Evolutionary conservation across 2,113 vertebrate genomes (phyloP), one percentile per base, ranked within the genome.

Genomic region (Mionectes macconnelli): DNA sequence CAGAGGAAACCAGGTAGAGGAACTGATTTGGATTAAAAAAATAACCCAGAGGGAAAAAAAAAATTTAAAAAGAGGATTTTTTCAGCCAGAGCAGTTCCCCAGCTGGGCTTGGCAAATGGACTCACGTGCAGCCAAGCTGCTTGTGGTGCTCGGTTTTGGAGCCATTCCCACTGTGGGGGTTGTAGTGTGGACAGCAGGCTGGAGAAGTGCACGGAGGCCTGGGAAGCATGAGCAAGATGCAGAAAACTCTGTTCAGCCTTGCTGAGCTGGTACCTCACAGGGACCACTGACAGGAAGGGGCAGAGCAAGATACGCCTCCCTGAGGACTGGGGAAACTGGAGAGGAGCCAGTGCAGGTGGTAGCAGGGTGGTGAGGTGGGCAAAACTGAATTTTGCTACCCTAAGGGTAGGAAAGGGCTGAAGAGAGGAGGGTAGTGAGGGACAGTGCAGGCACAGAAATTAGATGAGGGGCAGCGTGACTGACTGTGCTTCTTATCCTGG

Each of bases 11-110:
- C 75, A 68, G 62, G 67, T 66, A 2, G 0, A 94, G 75, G 63
- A 95, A n/a, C 44, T 62, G 62, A 93, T 75, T 31, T 72, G 72
- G 84, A 56, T 73, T 90, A 64, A 88, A 86, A 86, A 83, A 88
- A 83, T 35, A 86, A 86, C 57, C 19, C 35, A 33, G 25, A 40
- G 10, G 21, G 5, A 69, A 82, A 59, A 63, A 9, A 1, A 45
- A 30, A 9, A 20, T n/a, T 21, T 3, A 6, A 60, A 4, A 3
- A 31, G 37, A 30, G 27, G 49, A 19, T 47, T n/a, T 69, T 91
- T 96, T 59, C 40, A 93, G 40, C 17, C 31, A 86, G 63, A 62
- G 56, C 62, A 22, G 67, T 28, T 92, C 57, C 13, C 37, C 83
- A 56, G 57, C 75, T 94, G 79, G 47, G 30, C 28, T 85, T 0